Evolutionary conservation across 53 echinoderm and acorn worm genomes (phyloP).

Genomic region (Arbacia lixula): DNA sequence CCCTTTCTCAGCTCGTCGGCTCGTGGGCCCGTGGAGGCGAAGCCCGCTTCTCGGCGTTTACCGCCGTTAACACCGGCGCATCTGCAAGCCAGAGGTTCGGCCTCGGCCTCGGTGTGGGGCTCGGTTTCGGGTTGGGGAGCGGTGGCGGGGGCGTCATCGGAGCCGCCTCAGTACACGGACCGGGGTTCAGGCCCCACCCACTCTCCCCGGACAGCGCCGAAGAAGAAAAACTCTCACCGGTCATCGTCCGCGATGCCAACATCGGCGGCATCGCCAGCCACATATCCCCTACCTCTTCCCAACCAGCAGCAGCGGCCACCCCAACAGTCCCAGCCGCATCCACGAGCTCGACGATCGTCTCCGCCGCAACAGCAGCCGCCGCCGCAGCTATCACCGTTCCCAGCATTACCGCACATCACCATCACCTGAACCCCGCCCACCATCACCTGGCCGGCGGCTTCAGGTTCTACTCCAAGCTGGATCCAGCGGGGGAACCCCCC

Average conservation of each 20-base stretch:
- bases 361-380: constrained; percentile 4
- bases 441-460: constrained; percentile 65
- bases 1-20: constrained; percentile 30
- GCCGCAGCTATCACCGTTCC: constrained; percentile 31
- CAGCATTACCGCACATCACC: constrained; percentile 36
- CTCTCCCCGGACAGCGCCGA: neutral
- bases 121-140: neutral
- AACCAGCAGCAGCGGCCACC: constrained; percentile 6
- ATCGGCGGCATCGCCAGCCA: neutral
- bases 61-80: constrained; percentile 35
- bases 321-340: neutral
- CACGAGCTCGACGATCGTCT: neutral
- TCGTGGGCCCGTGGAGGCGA: constrained; percentile 34
- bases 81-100: constrained; percentile 27
- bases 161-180: neutral
- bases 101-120: neutral
- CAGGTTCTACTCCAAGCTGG: constrained; percentile 73
- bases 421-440: constrained; percentile 8
- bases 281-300: neutral
- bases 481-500: constrained; percentile 62
- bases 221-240: constrained; percentile 1
- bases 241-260: neutral
- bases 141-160: too few species aligned
- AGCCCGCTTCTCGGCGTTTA: constrained; percentile 52
- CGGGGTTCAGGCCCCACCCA: neutral